Evolutionary conservation across 2,888 invertebrate genomes (phyloP).

Genomic region (Stenichneumon culpator): DNA sequence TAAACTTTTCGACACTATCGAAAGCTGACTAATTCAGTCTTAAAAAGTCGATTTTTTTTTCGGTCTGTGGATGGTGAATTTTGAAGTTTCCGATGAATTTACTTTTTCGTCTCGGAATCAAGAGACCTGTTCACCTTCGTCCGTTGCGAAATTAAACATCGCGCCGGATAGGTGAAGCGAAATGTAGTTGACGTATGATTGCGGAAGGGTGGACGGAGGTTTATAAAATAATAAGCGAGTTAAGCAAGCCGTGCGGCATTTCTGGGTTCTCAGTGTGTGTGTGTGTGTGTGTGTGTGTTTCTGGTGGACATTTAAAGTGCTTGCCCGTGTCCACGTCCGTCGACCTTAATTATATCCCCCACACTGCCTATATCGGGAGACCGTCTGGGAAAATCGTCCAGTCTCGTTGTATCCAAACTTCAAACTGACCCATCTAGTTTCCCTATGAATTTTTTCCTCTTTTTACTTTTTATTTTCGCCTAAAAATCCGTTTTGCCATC

Average conservation of each 20-base stretch:
- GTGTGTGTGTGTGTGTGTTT: background rate
- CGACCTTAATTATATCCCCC: slow-evolving; percentile 78
- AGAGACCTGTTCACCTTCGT: slow-evolving; percentile 19
- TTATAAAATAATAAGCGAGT: slow-evolving; percentile 80
- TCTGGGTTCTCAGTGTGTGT: slow-evolving; percentile 63
- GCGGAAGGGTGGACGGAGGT: slow-evolving; percentile 51
- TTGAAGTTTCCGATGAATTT: background rate
- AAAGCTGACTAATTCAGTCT: too few relatives aligned
- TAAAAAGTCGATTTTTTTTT: background rate
- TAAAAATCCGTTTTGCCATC: background rate
- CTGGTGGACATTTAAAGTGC: slow-evolving; percentile 82
- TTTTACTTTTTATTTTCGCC: background rate
- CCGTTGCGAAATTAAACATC: slow-evolving; percentile 31
- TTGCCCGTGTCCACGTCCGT: slow-evolving; percentile 81
- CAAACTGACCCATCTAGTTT: slow-evolving; percentile 51
- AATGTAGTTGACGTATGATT: slow-evolving; percentile 58
- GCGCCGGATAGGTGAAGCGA: slow-evolving; percentile 46
- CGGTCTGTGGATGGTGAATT: background rate
- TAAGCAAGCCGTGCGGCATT: slow-evolving; percentile 62
- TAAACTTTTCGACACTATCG: too few relatives aligned
- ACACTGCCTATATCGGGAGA: slow-evolving; percentile 57
- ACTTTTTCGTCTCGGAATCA: background rate
- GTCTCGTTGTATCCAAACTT: slow-evolving; percentile 65
- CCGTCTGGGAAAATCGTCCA: slow-evolving; percentile 32
- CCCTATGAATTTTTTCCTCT: slow-evolving; percentile 6